A percentile compares a stretch with the other conserved stretches of the same genome.
Evolutionary conservation across 2,888 invertebrate genomes (phyloP).

Genomic region (Epistrophe grossulariae): DNA sequence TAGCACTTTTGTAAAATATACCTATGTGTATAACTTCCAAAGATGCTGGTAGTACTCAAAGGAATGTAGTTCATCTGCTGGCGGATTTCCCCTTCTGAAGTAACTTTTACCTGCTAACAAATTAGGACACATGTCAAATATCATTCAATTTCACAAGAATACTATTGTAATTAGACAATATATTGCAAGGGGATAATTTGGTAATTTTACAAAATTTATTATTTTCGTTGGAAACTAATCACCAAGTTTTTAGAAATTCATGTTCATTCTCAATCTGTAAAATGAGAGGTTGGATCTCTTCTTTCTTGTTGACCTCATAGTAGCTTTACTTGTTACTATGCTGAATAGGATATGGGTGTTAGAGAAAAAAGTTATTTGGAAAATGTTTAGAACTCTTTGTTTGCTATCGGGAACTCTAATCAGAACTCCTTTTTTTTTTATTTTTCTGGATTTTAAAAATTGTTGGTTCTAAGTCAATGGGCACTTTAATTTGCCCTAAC

Average conservation of each 20-base stretch:
- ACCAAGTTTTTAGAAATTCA: not conserved
- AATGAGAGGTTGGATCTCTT: not conserved
- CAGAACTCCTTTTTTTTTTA: no score
- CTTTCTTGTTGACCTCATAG: not conserved
- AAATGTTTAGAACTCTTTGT: no score
- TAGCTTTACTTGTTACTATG: no score
- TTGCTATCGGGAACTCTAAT: no score
- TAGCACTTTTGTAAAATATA: not conserved
- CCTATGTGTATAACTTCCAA: not conserved
- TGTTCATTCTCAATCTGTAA: not conserved
- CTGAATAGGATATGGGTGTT: no score
- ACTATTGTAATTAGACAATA: not conserved
- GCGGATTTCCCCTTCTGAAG: conserved; percentile 2
- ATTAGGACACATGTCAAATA: not conserved
- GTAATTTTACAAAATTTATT: not conserved
- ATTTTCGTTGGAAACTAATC: not conserved
- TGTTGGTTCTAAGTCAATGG: no score
- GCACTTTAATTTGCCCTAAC: no score
- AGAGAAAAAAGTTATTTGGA: no score
- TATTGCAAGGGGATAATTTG: not conserved
- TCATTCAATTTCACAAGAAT: not conserved
- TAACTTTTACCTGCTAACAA: conserved; percentile 1
- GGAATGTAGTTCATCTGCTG: conserved; percentile 28
- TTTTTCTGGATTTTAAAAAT: no score
- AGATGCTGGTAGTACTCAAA: conserved; percentile 47